Evolutionary conservation across 30 jellyfish, hydroid and myxozoan species (phyloP).

Genomic region (Chironex yamaguchii): DNA sequence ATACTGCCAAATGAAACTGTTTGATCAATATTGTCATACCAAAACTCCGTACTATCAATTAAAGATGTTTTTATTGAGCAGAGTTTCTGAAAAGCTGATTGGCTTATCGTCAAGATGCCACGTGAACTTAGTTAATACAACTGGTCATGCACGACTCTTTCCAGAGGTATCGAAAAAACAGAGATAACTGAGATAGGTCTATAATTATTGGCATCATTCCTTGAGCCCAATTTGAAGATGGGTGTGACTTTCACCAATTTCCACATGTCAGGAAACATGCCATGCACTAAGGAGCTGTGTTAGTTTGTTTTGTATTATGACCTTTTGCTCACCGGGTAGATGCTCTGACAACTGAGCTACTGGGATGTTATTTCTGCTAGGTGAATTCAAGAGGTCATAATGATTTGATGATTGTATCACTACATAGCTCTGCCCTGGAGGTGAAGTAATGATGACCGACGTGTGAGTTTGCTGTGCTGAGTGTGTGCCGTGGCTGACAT

Average conservation of each 20-base stretch:
- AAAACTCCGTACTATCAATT: not conserved
- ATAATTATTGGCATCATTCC: slow-evolving; percentile 20
- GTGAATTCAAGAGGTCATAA: too few relatives aligned
- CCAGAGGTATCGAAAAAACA: not conserved
- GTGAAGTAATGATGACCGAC: too few relatives aligned
- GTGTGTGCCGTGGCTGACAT: too few relatives aligned
- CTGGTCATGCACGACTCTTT: slow-evolving; percentile 30
- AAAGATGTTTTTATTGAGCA: slow-evolving; percentile 4
- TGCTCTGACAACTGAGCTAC: too few relatives aligned
- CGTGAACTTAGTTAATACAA: not conserved
- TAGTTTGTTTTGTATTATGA: too few relatives aligned
- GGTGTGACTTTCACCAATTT: slow-evolving; percentile 46
- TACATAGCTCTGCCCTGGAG: too few relatives aligned
- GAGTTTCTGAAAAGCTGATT: not conserved
- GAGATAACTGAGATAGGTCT: slow-evolving; percentile 36
- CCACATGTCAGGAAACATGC: slow-evolving; percentile 45
- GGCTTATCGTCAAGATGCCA: not conserved
- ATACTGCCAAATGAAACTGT: not conserved
- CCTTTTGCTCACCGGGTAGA: too few relatives aligned
- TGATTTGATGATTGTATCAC: too few relatives aligned
- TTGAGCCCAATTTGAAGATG: slow-evolving; percentile 11
- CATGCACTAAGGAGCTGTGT: slow-evolving; percentile 49
- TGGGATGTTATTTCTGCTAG: too few relatives aligned
- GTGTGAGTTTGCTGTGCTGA: too few relatives aligned
- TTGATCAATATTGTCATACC: slow-evolving; percentile 38